Evolutionary conservation across 2,113 vertebrate species (phyloP).

Genomic region (Myanophis thanlyinensis): DNA sequence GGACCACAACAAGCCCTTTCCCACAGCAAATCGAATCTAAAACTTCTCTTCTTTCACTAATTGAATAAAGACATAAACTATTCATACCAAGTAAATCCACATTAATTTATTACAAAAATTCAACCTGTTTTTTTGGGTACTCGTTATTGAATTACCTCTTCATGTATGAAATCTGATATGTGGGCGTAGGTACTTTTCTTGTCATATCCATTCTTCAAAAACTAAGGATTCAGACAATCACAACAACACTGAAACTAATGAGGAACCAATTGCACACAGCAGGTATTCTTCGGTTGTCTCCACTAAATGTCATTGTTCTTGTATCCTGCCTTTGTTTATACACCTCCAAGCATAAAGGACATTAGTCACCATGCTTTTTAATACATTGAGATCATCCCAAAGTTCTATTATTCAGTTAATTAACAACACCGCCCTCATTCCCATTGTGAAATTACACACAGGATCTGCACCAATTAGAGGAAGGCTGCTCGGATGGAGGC

Average conservation of each 20-base stretch:
- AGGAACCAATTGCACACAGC: not conserved
- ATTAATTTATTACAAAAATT: not conserved
- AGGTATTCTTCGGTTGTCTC: not conserved
- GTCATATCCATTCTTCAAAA: not conserved
- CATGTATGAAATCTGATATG: not conserved
- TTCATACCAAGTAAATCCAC: not conserved
- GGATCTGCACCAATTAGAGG: slow-evolving; percentile 14
- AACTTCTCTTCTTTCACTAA: not conserved
- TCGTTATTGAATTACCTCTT: not conserved
- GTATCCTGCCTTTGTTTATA: not conserved
- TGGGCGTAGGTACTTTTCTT: not conserved
- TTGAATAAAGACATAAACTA: not conserved
- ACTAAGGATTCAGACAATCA: not conserved
- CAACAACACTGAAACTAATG: not conserved
- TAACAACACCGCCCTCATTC: not conserved
- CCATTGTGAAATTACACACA: not conserved
- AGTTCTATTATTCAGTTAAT: not conserved
- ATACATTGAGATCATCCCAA: not conserved
- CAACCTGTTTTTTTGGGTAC: not conserved
- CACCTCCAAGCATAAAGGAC: not conserved
- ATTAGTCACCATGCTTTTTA: not conserved
- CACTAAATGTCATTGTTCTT: not conserved
- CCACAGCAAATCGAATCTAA: not conserved
- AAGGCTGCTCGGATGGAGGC: slow-evolving; percentile 21
- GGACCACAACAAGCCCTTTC: not conserved